Evolutionary conservation across 1,140 invertebrate genomes (phyloP), one percentile per base, ranked within the genome.

Genomic region (Brachionus paranguensis): DNA sequence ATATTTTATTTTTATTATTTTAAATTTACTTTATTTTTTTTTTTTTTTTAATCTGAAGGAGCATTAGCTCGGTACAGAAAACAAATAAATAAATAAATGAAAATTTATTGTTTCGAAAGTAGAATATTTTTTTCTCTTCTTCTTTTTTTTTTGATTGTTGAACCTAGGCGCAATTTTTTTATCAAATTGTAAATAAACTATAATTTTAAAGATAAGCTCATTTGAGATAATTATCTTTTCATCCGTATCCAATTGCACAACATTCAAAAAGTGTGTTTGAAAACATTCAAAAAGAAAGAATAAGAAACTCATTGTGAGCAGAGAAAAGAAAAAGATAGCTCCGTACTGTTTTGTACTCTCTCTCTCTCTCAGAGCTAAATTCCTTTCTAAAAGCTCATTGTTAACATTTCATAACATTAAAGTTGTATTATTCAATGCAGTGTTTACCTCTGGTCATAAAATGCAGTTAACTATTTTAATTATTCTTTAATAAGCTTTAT

Each of bases 221-320:
- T 41, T 41, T 20, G 17, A 72, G 68, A 72, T 72, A 72, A 72
- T 72, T 43, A 72, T 72, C 68, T 72, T 72, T 72, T 60, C 53
- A 72, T 72, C 68, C 20, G 68, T 72, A 72, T 72, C 68, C 37
- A 20, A 72, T 72, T 72, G 68, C 68, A 72, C 24, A 72, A 72
- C 10, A 72, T 43, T 72, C 65, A 29, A 29, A 29, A 29, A 29
- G 33, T 37, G 33, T 37, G 6, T 37, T 37, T 37, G 7, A 37
- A 33, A 14, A 33, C 11, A 43, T 72, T 47, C 43, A 72, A 45
- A 43, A 70, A 37, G 29, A 70, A n/a, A 50, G 27, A 60, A n/a
- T n/a, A n/a, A 17, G 0, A 24, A 60, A 24, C 17, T 60, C n/a
- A 60, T 24, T 60, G 2, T 60, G 33, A 37, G 33, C 6, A 37